A percentile compares a stretch with the other conserved stretches of the same genome.
Conservation (phyloP, 2,113 vertebrate genomes). For the Burhinus oedicnemus region DNA sequence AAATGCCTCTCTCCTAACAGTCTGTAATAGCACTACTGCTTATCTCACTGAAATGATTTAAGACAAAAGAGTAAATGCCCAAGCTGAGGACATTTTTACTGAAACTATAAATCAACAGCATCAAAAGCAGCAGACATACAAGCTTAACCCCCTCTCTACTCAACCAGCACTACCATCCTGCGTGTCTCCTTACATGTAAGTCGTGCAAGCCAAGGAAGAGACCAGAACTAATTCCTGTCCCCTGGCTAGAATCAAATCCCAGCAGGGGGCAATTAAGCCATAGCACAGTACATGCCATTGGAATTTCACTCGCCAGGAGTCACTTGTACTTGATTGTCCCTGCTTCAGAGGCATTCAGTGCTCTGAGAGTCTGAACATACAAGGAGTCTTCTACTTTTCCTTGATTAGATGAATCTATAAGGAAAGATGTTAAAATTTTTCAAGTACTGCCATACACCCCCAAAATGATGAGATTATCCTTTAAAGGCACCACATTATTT, state of each 20-base stretch:
- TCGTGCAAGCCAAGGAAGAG: background rate
- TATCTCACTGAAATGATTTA: background rate
- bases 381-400: background rate
- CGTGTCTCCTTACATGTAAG: rapidly evolving
- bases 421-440: background rate
- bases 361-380: background rate
- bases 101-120: background rate
- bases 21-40: background rate
- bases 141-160: background rate
- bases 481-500: background rate
- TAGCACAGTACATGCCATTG: background rate
- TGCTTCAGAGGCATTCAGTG: background rate
- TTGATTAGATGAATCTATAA: background rate
- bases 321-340: background rate
- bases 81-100: background rate
- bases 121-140: background rate
- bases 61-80: background rate
- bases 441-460: background rate
- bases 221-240: background rate
- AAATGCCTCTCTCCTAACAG: background rate
- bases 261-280: background rate
- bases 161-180: background rate
- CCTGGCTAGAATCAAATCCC: background rate
- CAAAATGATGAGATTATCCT: background rate
- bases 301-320: background rate